Evolutionary conservation across 2,797 vertebrate species (phyloP).

Genomic region (Avahi laniger): DNA sequence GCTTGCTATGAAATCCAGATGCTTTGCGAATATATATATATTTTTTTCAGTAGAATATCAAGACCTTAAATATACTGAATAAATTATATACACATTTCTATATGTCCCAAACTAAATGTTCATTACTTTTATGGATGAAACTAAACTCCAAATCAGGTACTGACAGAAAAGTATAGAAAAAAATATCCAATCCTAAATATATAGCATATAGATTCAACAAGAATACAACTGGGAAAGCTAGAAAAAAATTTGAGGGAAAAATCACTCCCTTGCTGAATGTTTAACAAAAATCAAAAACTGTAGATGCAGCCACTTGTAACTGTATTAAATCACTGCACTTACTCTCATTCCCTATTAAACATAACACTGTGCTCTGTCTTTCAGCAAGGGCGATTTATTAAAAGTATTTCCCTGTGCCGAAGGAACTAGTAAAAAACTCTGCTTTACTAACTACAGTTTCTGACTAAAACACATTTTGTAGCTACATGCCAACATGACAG

Average conservation of each 20-base stretch:
- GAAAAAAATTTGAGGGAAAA: background rate
- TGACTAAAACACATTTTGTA: conserved; percentile 51
- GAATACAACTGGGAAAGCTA: background rate
- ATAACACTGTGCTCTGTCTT: background rate
- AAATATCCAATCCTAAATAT: background rate
- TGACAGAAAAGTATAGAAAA: background rate
- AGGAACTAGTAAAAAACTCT: conserved; percentile 9
- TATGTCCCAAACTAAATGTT: background rate
- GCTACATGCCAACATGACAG: conserved; percentile 17
- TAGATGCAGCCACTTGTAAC: conserved; percentile 43
- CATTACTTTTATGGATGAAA: background rate
- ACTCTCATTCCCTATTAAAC: conserved; percentile 27
- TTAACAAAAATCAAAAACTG: conserved; percentile 56
- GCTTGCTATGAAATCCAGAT: background rate
- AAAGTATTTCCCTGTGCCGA: conserved; percentile 37
- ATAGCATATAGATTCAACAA: conserved; percentile 21
- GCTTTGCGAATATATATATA: background rate
- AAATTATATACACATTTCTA: conserved; percentile 18
- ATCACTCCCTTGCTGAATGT: conserved; percentile 34
- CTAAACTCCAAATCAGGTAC: background rate
- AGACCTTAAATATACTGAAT: background rate
- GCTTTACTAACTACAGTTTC: conserved; percentile 46
- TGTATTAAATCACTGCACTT: conserved; percentile 4
- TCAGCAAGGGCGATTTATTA: conserved; percentile 35
- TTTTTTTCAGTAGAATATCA: background rate